phyloP scores from a whole-genome alignment of 2,113 vertebrate species.

The Chamaea fasciata region DNA sequence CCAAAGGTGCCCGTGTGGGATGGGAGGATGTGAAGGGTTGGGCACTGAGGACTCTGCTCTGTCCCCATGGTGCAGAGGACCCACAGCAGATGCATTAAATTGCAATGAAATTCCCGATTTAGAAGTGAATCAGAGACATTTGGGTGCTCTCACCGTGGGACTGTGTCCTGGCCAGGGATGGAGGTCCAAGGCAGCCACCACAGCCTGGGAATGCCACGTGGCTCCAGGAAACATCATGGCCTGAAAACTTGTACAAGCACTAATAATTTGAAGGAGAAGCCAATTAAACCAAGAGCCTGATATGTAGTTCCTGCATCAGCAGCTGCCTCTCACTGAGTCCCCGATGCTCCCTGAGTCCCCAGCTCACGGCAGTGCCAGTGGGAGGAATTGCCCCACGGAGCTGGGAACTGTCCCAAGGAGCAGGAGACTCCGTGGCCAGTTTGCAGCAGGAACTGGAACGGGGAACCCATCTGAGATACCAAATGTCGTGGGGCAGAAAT shows the following conservation, averaged over 20 bases:
- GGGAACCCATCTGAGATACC: not conserved
- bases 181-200: accelerated
- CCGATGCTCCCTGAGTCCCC: accelerated
- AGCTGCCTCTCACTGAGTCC: not conserved
- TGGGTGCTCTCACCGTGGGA: not conserved
- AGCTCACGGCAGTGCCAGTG: accelerated
- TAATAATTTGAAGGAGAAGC: not conserved
- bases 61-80: accelerated
- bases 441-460: not conserved
- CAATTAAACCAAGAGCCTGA: not conserved
- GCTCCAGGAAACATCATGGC: accelerated
- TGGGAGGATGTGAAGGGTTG: accelerated
- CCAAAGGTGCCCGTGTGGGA: not conserved
- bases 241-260: not conserved
- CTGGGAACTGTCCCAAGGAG: not conserved
- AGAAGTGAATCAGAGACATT: not conserved
- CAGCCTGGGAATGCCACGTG: accelerated
- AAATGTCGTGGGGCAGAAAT: not conserved
- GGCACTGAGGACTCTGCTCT: not conserved
- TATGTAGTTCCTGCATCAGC: accelerated
- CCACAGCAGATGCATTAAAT: not conserved
- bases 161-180: not conserved
- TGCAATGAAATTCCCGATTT: not conserved
- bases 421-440: not conserved
- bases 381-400: not conserved